Percentiles rank a stretch among this genome's conserved stretches.
phyloP scores from a whole-genome alignment of 2,113 vertebrate genomes.

The Bubo blakistoni region DNA sequence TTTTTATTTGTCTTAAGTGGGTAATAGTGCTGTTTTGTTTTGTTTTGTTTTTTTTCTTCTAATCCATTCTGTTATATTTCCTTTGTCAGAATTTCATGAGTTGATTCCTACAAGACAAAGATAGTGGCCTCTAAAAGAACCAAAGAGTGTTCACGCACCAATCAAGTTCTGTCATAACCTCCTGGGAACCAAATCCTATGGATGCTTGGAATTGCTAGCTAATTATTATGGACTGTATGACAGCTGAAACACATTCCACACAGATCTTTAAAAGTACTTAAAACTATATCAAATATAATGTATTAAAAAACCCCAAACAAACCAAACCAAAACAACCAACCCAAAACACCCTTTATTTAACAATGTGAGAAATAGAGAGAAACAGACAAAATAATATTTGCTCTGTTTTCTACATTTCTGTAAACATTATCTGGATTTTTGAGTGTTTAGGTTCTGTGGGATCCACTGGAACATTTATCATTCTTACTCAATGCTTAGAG shows the following conservation, averaged over 20 bases:
- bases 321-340: not conserved
- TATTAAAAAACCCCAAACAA: not conserved
- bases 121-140: not conserved
- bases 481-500: not conserved
- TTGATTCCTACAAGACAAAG: not conserved
- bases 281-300: not conserved
- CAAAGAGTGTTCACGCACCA: not conserved
- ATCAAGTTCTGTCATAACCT: not conserved
- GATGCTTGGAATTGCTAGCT: not conserved
- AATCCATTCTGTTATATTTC: not conserved
- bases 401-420: not conserved
- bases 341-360: not conserved
- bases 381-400: not conserved
- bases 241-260: not conserved
- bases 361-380: not conserved
- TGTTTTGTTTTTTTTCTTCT: too few relatives aligned
- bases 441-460: not conserved
- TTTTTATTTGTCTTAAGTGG: not conserved
- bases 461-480: not conserved
- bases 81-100: not conserved
- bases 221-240: not conserved
- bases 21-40: not conserved
- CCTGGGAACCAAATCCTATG: not conserved
- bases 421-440: not conserved
- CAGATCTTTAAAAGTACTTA: not conserved